A percentile compares a stretch with the other conserved stretches of the same genome.
Evolutionary conservation across 2,797 vertebrate genomes (phyloP).

Genomic region (Silurus lanzhouensis): DNA sequence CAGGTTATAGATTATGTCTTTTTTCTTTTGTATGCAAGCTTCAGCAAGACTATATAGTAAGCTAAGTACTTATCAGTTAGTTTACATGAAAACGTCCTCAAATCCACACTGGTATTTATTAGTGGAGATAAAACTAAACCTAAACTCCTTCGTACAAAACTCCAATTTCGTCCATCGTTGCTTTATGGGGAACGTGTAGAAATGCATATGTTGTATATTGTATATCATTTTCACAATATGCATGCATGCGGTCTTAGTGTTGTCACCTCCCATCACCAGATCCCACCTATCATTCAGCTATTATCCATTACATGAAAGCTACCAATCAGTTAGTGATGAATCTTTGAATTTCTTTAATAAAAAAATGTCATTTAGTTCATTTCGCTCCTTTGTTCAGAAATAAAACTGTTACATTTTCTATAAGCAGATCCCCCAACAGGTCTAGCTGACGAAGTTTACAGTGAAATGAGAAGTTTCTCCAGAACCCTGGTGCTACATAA

Average conservation of each 20-base stretch:
- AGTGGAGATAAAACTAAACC: not conserved
- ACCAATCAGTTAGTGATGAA: too few relatives aligned
- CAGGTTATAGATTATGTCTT: not conserved
- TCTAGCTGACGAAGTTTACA: too few relatives aligned
- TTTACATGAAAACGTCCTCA: not conserved
- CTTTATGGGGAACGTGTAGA: not conserved
- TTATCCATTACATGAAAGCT: not conserved
- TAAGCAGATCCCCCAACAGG: too few relatives aligned
- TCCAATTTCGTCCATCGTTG: not conserved
- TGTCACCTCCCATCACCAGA: not conserved
- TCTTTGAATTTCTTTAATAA: too few relatives aligned
- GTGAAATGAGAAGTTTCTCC: too few relatives aligned
- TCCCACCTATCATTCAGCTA: not conserved
- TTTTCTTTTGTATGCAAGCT: not conserved
- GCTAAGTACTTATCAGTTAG: not conserved
- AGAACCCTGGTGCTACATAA: too few relatives aligned
- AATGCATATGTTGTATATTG: not conserved
- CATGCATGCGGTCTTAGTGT: not conserved
- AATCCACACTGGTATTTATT: not conserved
- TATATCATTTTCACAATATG: not conserved
- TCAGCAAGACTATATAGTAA: not conserved
- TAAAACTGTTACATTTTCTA: too few relatives aligned
- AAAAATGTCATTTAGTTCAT: too few relatives aligned
- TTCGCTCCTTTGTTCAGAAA: too few relatives aligned
- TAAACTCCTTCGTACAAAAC: not conserved